Conservation (phyloP, 2,888 invertebrate genomes). For the Mesoligia furuncula region DNA sequence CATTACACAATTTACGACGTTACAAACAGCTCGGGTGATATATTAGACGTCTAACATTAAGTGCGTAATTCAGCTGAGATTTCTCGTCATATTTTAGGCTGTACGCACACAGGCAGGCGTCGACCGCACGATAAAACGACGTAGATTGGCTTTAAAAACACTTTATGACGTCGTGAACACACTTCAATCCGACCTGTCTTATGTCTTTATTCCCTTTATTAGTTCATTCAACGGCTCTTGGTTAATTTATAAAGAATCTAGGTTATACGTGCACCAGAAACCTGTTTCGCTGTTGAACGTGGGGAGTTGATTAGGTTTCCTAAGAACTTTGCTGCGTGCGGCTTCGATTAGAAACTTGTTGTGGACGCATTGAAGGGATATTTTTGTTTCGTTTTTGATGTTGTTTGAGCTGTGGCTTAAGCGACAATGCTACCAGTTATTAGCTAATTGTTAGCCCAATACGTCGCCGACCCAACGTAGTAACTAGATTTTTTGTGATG, state of each 20-base stretch:
- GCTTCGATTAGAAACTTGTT: slow-evolving; percentile 48
- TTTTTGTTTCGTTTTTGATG: slow-evolving; percentile 29
- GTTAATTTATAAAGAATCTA: slow-evolving; percentile 64
- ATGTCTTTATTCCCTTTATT: slow-evolving; percentile 65
- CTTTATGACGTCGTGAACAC: slow-evolving; percentile 71
- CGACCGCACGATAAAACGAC: slow-evolving; percentile 70
- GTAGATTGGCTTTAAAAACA: slow-evolving; percentile 74
- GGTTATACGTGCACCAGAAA: slow-evolving; percentile 53
- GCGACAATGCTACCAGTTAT: not conserved
- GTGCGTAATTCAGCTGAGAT: slow-evolving; percentile 57
- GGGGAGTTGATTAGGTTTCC: slow-evolving; percentile 59
- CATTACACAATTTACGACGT: slow-evolving; percentile 48
- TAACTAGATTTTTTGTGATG: not conserved
- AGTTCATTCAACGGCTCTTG: slow-evolving; percentile 51
- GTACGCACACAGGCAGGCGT: slow-evolving; percentile 63
- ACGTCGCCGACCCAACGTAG: not conserved
- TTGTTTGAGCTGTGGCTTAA: not conserved
- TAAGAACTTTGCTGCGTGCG: slow-evolving; percentile 46
- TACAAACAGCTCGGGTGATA: slow-evolving; percentile 53
- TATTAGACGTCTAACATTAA: slow-evolving; percentile 58
- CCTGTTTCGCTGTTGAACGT: slow-evolving; percentile 43
- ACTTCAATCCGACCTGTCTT: slow-evolving; percentile 61
- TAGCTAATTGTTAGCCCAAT: not conserved
- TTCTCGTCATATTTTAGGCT: slow-evolving; percentile 63
- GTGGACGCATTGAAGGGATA: slow-evolving; percentile 22